Evolutionary conservation across 2,113 vertebrate species (phyloP).

Genomic region (Gulo gulo): DNA sequence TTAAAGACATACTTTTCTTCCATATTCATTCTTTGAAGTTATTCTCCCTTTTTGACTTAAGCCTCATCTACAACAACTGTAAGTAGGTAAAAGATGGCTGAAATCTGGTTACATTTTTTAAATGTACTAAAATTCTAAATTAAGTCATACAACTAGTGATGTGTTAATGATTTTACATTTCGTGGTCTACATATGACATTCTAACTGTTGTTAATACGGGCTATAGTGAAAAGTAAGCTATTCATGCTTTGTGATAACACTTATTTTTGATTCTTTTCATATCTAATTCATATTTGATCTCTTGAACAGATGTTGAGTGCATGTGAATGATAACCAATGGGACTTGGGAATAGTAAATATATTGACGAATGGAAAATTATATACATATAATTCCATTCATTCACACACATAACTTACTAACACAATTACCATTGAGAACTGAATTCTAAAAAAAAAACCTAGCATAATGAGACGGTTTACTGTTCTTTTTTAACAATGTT

Average conservation of each 20-base stretch:
- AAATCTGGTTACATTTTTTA: not conserved
- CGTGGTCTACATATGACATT: not conserved
- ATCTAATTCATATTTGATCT: not conserved
- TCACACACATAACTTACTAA: not conserved
- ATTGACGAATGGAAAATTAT: not conserved
- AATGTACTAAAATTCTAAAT: not conserved
- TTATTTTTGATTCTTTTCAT: constrained; percentile 16
- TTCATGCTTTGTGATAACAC: not conserved
- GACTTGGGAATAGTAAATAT: not conserved
- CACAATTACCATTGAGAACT: not conserved
- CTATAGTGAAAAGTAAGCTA: not conserved
- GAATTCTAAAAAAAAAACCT: not conserved
- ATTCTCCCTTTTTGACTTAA: not conserved
- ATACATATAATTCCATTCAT: not conserved
- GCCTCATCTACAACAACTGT: not conserved
- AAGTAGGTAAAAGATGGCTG: not conserved
- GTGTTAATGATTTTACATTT: not conserved
- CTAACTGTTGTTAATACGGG: not conserved
- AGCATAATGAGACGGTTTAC: not conserved
- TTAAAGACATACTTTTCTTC: not conserved
- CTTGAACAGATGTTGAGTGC: not conserved
- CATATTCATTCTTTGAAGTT: not conserved
- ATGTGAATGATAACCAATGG: not conserved
- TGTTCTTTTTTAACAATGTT: not conserved
- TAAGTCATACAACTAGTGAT: not conserved